Evolutionary conservation across 2,113 vertebrate genomes (phyloP).

Genomic region (Anarrhichthys ocellatus): DNA sequence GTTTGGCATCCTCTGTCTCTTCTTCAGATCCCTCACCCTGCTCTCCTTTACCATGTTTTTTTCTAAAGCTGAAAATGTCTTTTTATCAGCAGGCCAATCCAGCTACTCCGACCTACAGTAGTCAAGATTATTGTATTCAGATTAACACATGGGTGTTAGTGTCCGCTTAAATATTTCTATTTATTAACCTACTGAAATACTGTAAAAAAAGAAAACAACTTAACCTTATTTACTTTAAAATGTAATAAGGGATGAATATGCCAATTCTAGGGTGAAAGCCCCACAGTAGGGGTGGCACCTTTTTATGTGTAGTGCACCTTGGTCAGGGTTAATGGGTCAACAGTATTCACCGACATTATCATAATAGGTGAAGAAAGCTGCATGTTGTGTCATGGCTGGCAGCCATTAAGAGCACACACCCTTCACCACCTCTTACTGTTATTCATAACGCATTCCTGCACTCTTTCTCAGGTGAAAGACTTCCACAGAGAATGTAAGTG

Average conservation of each 20-base stretch:
- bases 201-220: not conserved
- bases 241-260: not conserved
- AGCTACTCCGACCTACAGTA: not conserved
- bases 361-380: constrained; percentile 8
- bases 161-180: not conserved
- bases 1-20: not conserved
- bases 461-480: not conserved
- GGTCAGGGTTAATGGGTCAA: constrained; percentile 16
- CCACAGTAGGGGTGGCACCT: not conserved
- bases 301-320: not conserved
- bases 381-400: constrained; percentile 1
- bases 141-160: not conserved
- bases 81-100: not conserved
- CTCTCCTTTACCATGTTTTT: not conserved
- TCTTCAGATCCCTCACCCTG: not conserved
- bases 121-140: not conserved
- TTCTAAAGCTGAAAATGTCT: not conserved
- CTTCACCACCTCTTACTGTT: not conserved
- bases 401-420: too few relatives aligned
- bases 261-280: not conserved
- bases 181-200: not conserved
- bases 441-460: not conserved
- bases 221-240: not conserved
- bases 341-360: constrained; percentile 15
- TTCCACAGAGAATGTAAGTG: not conserved